These are phyloP conservation scores for Gephyroberyx darwinii DNA, from an alignment of 2,797 vertebrate genomes.

Conservation along the genomic window DNA sequence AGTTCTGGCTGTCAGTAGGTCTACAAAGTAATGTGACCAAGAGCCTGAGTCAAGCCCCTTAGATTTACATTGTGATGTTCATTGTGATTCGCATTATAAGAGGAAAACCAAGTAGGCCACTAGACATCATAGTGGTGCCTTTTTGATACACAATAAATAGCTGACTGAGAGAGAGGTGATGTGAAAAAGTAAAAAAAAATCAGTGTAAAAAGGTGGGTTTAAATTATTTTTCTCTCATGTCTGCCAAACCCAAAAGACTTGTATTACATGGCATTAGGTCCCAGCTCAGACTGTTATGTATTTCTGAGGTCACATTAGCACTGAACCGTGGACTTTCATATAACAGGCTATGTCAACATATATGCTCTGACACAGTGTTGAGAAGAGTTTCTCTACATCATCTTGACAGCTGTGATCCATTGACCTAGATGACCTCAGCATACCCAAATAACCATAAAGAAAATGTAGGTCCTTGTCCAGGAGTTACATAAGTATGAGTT, in stretches of 20 bases:
- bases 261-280: background rate
- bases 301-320: constrained; percentile 35
- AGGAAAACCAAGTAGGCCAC: background rate
- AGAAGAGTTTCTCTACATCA: constrained; percentile 11
- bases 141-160: background rate
- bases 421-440: background rate
- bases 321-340: constrained; percentile 38
- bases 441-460: background rate
- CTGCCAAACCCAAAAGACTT: background rate
- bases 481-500: constrained; percentile 19
- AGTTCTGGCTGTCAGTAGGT: background rate
- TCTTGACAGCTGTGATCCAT: constrained; percentile 16
- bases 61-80: constrained; percentile 26
- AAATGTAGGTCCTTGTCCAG: constrained; percentile 6
- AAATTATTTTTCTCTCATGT: background rate
- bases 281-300: constrained; percentile 8
- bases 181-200: background rate
- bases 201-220: background rate
- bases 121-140: background rate
- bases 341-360: constrained; percentile 51
- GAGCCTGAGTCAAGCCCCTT: background rate
- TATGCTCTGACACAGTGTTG: constrained; percentile 20
- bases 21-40: background rate
- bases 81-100: no score
- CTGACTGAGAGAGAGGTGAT: background rate